Percentiles rank a stretch among this genome's conserved stretches.
These are phyloP conservation scores for Leptinotarsa peninsularis DNA, from an alignment of 2,888 invertebrate species.

Conservation along the genomic window DNA sequence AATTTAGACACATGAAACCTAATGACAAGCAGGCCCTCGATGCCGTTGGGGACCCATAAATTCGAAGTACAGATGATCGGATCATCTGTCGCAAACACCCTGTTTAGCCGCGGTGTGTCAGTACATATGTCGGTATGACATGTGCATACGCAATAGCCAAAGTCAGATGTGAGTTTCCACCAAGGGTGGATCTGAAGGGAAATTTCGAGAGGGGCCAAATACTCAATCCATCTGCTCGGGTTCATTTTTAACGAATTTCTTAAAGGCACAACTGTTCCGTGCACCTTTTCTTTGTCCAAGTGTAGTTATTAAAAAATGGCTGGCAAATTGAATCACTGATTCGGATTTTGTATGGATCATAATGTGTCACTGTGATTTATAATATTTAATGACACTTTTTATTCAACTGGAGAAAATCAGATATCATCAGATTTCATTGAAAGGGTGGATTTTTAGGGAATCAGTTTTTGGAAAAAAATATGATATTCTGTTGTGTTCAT, in stretches of 20 bases:
- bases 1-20: conserved; percentile 42
- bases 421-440: background rate
- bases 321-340: conserved; percentile 4
- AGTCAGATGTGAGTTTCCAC: conserved; percentile 52
- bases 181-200: conserved; percentile 43
- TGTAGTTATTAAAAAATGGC: conserved; percentile 16
- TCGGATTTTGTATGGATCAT: background rate
- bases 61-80: conserved; percentile 51
- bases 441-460: too few species aligned
- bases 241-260: conserved; percentile 44
- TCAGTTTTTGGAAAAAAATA: too few species aligned
- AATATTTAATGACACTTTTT: background rate
- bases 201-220: conserved; percentile 37
- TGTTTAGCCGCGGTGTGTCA: conserved; percentile 38
- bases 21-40: conserved; percentile 37
- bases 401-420: background rate
- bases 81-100: conserved; percentile 53
- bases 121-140: conserved; percentile 44
- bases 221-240: conserved; percentile 41
- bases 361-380: background rate
- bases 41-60: conserved; percentile 39
- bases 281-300: conserved; percentile 33
- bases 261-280: conserved; percentile 40
- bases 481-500: too few species aligned
- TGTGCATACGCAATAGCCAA: conserved; percentile 42